Percentiles rank a stretch among this genome's conserved stretches.
Conservation (phyloP, 2,888 invertebrate genomes). For the Arrhopalites spinosus region DNA sequence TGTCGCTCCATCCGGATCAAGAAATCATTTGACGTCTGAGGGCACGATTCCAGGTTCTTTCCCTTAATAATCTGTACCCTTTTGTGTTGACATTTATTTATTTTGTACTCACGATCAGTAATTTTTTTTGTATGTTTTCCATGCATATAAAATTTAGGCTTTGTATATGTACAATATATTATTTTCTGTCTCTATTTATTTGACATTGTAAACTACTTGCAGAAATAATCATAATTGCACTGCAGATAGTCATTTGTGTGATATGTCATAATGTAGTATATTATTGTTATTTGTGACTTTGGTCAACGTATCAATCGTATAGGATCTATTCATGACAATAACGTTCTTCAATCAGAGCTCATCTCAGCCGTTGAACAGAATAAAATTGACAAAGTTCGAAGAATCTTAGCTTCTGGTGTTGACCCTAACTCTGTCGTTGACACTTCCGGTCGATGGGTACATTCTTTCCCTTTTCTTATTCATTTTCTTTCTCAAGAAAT, state of each 20-base stretch:
- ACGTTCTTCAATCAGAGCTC: slow-evolving; percentile 50
- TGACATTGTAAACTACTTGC: no score
- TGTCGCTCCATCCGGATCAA: slow-evolving; percentile 32
- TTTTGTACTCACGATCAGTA: no score
- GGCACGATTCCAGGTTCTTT: slow-evolving; percentile 19
- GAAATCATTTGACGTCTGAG: background rate
- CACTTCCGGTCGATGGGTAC: slow-evolving; percentile 54
- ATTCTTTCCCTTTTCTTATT: background rate
- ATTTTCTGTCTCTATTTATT: no score
- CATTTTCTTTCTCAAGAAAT: background rate
- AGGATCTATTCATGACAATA: slow-evolving; percentile 31
- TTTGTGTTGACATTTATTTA: no score
- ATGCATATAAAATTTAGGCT: no score
- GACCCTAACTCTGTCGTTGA: slow-evolving; percentile 56
- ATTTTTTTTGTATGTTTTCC: no score
- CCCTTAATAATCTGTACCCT: no score
- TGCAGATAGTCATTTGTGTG: no score
- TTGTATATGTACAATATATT: no score
- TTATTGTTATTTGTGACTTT: no score
- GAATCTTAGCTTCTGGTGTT: slow-evolving; percentile 54
- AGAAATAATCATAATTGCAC: no score
- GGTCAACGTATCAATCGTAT: background rate
- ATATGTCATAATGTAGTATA: no score
- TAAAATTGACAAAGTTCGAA: slow-evolving; percentile 52
- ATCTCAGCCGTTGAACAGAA: slow-evolving; percentile 54